Evolutionary conservation across 2,797 vertebrate species (phyloP).

Genomic region (Gastrophryne carolinensis): DNA sequence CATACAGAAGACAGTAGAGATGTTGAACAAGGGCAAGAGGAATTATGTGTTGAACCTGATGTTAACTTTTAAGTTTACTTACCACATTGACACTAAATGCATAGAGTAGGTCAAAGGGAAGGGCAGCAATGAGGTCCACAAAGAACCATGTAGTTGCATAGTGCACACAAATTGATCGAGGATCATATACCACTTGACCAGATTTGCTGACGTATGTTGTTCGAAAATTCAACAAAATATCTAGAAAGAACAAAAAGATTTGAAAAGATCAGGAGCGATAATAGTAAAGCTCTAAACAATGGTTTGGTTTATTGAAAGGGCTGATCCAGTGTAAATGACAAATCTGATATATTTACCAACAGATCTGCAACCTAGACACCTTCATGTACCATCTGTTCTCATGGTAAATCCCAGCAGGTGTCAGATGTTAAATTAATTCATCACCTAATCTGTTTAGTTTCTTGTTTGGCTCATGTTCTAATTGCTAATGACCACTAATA

Average conservation of each 20-base stretch:
- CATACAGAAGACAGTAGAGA: too few species aligned
- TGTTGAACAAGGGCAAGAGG: too few species aligned
- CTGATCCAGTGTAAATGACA: not conserved
- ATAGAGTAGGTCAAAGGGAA: constrained; percentile 55
- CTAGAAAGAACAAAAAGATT: constrained; percentile 13
- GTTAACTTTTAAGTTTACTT: constrained; percentile 24
- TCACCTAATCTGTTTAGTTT: too few species aligned
- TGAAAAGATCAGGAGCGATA: not conserved
- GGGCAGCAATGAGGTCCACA: constrained; percentile 55
- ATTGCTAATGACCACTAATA: too few species aligned
- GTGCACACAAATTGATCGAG: constrained; percentile 54
- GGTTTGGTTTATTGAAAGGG: not conserved
- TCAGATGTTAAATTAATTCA: too few species aligned
- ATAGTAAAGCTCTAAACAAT: not conserved
- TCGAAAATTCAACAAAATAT: constrained; percentile 53
- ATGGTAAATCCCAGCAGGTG: too few species aligned
- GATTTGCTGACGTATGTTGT: constrained; percentile 55
- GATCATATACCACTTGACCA: constrained; percentile 52
- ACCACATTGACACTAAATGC: constrained; percentile 56
- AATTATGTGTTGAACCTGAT: too few species aligned
- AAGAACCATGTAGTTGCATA: constrained; percentile 56
- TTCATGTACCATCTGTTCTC: too few species aligned
- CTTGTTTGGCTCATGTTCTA: too few species aligned
- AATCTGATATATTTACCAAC: not conserved
- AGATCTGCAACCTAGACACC: not conserved